Evolutionary conservation across 2,797 vertebrate species (phyloP).

Genomic region (Ateles fusciceps): DNA sequence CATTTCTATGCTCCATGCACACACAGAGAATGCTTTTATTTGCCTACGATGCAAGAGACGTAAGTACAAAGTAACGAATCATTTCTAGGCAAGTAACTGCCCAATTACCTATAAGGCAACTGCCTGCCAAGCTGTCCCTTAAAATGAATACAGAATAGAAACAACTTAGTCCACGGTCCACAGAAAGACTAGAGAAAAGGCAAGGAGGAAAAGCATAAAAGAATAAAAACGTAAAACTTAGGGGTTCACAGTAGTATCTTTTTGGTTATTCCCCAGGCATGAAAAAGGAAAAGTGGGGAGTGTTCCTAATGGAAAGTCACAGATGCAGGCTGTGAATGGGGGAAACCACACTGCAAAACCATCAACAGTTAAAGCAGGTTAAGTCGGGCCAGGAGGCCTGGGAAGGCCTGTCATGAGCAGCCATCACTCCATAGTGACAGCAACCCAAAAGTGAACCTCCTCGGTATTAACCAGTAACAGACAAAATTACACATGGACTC

Average conservation of each 20-base stretch:
- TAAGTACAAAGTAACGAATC: background rate
- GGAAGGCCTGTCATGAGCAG: background rate
- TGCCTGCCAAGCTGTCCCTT: background rate
- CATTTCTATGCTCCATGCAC: background rate
- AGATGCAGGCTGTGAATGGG: background rate
- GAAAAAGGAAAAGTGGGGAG: background rate
- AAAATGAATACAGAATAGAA: background rate
- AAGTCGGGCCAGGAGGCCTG: background rate
- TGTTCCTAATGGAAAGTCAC: background rate
- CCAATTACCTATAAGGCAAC: background rate
- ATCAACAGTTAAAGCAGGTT: background rate
- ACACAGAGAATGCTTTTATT: background rate
- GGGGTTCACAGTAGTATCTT: background rate
- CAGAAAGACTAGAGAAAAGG: background rate
- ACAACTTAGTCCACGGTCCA: background rate
- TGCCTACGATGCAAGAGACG: background rate
- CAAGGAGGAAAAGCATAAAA: background rate
- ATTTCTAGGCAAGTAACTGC: background rate
- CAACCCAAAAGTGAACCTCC: constrained; percentile 33
- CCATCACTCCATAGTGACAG: background rate
- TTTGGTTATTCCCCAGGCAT: background rate
- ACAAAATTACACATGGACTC: constrained; percentile 58
- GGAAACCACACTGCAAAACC: background rate
- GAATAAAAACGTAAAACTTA: background rate
- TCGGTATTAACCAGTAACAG: constrained; percentile 79